Conservation (phyloP, 2,113 vertebrate species). For the Phaethornis superciliosus region DNA sequence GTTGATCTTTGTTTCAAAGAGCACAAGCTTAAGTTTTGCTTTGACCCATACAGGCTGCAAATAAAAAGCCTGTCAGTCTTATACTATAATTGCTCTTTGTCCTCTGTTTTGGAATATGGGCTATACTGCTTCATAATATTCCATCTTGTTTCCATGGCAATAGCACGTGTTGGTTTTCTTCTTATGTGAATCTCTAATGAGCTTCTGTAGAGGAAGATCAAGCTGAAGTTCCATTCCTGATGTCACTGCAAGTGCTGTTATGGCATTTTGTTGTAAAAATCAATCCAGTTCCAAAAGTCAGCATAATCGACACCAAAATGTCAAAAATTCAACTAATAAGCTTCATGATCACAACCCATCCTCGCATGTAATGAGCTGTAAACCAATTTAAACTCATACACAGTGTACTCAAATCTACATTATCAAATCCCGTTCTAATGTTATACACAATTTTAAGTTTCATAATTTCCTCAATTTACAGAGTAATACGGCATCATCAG, state of each 20-base stretch:
- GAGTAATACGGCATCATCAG: not conserved
- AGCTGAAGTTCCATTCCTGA: slow-evolving; percentile 54
- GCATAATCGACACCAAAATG: slow-evolving; percentile 15
- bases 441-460: not conserved
- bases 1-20: not conserved
- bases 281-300: slow-evolving; percentile 12
- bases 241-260: slow-evolving; percentile 1
- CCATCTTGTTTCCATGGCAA: slow-evolving; percentile 64
- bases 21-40: not conserved
- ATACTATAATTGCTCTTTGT: slow-evolving; percentile 29
- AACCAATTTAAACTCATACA: not conserved
- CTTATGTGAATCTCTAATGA: slow-evolving; percentile 61
- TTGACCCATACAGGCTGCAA: slow-evolving; percentile 15
- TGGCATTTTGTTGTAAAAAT: slow-evolving; percentile 51
- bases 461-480: not conserved
- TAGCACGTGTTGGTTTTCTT: slow-evolving; percentile 56
- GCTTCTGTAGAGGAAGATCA: slow-evolving; percentile 53
- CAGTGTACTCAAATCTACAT: not conserved
- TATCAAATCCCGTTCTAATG: not conserved
- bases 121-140: slow-evolving; percentile 45
- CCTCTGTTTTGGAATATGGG: slow-evolving; percentile 29
- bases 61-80: slow-evolving; percentile 12
- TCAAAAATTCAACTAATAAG: slow-evolving; percentile 40
- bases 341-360: not conserved
- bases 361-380: not conserved